Percentiles rank a stretch among this genome's conserved stretches.
phyloP scores from a whole-genome alignment of 2,113 vertebrate genomes.

The Condylura cristata region DNA sequence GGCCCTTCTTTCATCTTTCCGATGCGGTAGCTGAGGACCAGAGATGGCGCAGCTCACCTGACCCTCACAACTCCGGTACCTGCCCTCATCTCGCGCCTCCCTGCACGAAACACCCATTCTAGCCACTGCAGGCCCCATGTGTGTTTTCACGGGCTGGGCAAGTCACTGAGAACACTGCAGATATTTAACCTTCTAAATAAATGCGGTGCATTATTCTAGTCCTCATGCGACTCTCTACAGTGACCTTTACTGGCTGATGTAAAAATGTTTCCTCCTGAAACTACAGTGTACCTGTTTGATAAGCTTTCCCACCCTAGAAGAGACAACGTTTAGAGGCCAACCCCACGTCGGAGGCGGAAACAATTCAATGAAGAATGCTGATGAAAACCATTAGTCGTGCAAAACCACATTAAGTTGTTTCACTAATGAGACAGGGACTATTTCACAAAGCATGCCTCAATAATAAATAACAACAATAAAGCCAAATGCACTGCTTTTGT shows the following conservation, averaged over 20 bases:
- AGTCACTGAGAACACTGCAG: background rate
- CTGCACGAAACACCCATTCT: background rate
- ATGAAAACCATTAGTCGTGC: constrained; percentile 29
- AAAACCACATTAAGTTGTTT: constrained; percentile 47
- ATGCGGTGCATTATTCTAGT: background rate
- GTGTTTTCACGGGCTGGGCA: background rate
- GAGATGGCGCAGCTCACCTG: background rate
- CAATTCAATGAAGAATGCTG: background rate
- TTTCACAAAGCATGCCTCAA: constrained; percentile 55
- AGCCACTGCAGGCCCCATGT: background rate
- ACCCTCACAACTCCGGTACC: accelerated
- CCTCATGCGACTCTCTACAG: background rate
- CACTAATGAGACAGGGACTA: constrained; percentile 35
- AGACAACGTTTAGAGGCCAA: constrained; percentile 10
- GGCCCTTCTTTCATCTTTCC: background rate
- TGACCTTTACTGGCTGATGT: background rate
- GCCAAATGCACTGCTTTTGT: constrained; percentile 21
- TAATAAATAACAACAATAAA: constrained; percentile 62
- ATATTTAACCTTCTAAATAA: background rate
- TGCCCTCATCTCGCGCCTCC: background rate
- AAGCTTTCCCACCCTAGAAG: background rate
- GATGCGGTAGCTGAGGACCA: background rate
- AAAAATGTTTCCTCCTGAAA: constrained; percentile 47
- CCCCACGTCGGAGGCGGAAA: background rate
- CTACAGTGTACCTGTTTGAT: background rate